A percentile compares a stretch with the other conserved stretches of the same genome.
phyloP scores from a whole-genome alignment of 1,140 invertebrate species.

The Micrasema minimum region DNA sequence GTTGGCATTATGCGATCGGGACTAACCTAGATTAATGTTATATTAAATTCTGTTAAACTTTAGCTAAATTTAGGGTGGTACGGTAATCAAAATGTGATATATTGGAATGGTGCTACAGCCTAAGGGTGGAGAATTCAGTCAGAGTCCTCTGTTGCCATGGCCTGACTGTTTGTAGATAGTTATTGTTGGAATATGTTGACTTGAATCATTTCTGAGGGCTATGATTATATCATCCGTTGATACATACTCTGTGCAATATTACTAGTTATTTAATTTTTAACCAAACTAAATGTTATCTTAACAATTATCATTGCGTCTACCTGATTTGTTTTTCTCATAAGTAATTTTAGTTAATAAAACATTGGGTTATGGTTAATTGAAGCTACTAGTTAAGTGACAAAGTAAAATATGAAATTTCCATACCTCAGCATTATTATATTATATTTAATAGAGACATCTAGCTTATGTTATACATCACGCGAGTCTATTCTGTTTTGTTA shows the following conservation, averaged over 20 bases:
- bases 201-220: conserved; percentile 60
- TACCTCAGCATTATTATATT: conserved; percentile 68
- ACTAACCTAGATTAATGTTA: conserved; percentile 67
- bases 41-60: conserved; percentile 67
- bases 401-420: conserved; percentile 64
- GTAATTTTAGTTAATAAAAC: conserved; percentile 60
- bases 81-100: conserved; percentile 70
- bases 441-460: conserved; percentile 60
- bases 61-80: conserved; percentile 70
- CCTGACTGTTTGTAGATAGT: conserved; percentile 53
- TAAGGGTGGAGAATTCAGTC: conserved; percentile 41
- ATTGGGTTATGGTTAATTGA: conserved; percentile 65
- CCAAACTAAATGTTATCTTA: conserved; percentile 70
- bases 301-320: conserved; percentile 63
- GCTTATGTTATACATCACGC: conserved; percentile 66
- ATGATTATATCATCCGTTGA: conserved; percentile 68
- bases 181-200: conserved; percentile 50
- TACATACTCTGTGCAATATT: conserved; percentile 72
- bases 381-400: conserved; percentile 54
- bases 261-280: conserved; percentile 73
- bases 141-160: conserved; percentile 37
- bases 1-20: conserved; percentile 69
- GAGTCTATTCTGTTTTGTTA: conserved; percentile 59
- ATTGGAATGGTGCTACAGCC: conserved; percentile 69
- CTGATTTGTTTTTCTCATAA: conserved; percentile 68